phyloP scores from a whole-genome alignment of 2,888 invertebrate species.

The Holacanthella duospinosa region DNA sequence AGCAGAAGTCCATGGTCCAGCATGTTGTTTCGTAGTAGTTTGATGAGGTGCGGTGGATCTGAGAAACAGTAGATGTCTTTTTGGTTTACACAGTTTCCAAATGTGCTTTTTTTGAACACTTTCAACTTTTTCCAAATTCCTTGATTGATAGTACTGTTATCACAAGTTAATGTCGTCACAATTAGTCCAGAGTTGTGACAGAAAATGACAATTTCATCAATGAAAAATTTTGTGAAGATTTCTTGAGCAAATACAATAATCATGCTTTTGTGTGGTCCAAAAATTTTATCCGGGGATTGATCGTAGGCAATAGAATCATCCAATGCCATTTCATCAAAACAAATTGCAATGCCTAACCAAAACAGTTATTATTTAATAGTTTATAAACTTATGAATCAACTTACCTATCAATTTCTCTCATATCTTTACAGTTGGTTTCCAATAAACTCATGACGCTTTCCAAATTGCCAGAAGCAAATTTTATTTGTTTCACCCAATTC shows the following conservation, averaged over 20 bases:
- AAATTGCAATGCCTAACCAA: no score
- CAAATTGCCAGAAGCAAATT: not conserved
- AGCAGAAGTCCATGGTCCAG: not conserved
- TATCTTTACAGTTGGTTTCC: not conserved
- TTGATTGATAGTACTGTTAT: not conserved
- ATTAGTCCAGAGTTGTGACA: not conserved
- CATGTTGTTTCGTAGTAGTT: not conserved
- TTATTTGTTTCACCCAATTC: not conserved
- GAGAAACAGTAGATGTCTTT: not conserved
- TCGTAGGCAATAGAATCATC: not conserved
- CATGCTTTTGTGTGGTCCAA: conserved; percentile 4
- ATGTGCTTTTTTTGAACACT: not conserved
- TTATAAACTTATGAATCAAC: not conserved
- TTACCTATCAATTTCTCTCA: not conserved
- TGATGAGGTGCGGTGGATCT: conserved; percentile 1
- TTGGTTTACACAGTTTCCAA: not conserved
- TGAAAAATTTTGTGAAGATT: not conserved
- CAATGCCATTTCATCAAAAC: conserved; percentile 4
- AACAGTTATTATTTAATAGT: not conserved
- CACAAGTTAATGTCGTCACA: not conserved
- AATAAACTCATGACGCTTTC: not conserved
- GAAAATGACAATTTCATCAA: not conserved
- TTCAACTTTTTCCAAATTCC: not conserved
- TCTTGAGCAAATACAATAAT: not conserved
- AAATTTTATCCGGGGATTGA: not conserved